These are phyloP conservation scores for Drosophila paulistorum DNA, from an alignment of 1,140 invertebrate genomes.

Conservation along the genomic window DNA sequence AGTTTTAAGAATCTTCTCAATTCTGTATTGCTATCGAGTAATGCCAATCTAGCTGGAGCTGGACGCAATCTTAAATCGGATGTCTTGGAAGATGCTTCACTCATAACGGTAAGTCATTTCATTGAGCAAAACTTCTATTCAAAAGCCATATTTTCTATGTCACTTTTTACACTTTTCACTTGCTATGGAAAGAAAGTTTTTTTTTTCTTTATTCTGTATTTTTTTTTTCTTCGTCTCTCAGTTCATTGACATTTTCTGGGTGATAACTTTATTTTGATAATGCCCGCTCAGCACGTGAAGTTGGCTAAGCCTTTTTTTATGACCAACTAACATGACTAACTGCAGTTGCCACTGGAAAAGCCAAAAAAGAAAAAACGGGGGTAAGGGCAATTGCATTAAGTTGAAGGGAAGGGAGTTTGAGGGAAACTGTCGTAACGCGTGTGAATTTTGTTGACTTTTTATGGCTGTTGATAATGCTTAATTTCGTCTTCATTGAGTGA, in stretches of 20 bases:
- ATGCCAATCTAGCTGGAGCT: slow-evolving; percentile 74
- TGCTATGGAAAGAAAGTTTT: slow-evolving; percentile 61
- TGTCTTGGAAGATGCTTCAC: slow-evolving; percentile 80
- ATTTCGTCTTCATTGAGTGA: slow-evolving; percentile 35
- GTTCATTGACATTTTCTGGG: slow-evolving; percentile 60
- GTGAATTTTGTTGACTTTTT: slow-evolving; percentile 50
- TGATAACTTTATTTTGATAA: slow-evolving; percentile 5
- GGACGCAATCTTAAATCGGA: slow-evolving; percentile 79
- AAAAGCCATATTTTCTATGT: slow-evolving; percentile 59
- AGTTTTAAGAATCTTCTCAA: slow-evolving; percentile 80
- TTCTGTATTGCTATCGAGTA: slow-evolving; percentile 76
- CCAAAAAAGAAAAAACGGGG: background rate
- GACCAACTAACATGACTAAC: slow-evolving; percentile 40
- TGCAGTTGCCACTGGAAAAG: slow-evolving; percentile 27
- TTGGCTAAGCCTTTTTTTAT: slow-evolving; percentile 23
- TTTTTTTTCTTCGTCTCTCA: background rate
- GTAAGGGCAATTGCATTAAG: slow-evolving; percentile 20
- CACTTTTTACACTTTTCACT: slow-evolving; percentile 73
- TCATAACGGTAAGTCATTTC: slow-evolving; percentile 76
- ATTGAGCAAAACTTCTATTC: background rate
- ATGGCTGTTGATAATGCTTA: slow-evolving; percentile 47
- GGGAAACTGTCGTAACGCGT: slow-evolving; percentile 35
- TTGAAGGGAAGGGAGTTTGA: background rate
- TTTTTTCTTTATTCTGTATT: slow-evolving; percentile 3
- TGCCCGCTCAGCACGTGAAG: slow-evolving; percentile 8